Evolutionary conservation across 2,113 vertebrate genomes (phyloP).

Genomic region (Rafetus swinhoei): DNA sequence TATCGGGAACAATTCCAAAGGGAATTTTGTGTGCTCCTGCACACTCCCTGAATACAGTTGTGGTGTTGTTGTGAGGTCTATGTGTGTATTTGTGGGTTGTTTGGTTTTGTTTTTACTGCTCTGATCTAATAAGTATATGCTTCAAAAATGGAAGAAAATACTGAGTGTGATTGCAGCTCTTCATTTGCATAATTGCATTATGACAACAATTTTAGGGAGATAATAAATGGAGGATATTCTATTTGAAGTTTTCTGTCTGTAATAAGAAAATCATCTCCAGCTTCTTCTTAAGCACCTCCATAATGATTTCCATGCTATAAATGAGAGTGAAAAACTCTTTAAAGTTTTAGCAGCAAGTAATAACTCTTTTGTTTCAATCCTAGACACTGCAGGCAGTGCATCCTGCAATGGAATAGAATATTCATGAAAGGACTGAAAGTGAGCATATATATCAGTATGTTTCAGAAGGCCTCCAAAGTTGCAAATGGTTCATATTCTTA

Average conservation of each 20-base stretch:
- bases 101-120: constrained; percentile 40
- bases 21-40: constrained; percentile 84
- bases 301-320: constrained; percentile 37
- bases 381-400: neutral
- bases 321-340: constrained; percentile 11
- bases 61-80: neutral
- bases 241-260: constrained; percentile 11
- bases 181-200: constrained; percentile 73
- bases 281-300: constrained; percentile 29
- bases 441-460: neutral
- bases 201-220: constrained; percentile 57
- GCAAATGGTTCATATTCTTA: constrained; percentile 27
- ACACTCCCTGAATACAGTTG: constrained; percentile 71
- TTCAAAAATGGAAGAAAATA: constrained; percentile 73
- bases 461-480: constrained; percentile 40
- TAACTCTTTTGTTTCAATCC: constrained; percentile 43
- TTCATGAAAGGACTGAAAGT: constrained; percentile 42
- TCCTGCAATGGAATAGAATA: constrained; percentile 9
- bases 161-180: constrained; percentile 47
- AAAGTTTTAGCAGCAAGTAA: constrained; percentile 10
- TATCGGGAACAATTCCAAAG: constrained; percentile 77
- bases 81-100: neutral
- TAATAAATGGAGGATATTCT: constrained; percentile 62
- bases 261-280: constrained; percentile 31
- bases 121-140: constrained; percentile 62